These are phyloP conservation scores for Achroia grisella DNA, from an alignment of 1,140 invertebrate species.

Conservation along the genomic window DNA sequence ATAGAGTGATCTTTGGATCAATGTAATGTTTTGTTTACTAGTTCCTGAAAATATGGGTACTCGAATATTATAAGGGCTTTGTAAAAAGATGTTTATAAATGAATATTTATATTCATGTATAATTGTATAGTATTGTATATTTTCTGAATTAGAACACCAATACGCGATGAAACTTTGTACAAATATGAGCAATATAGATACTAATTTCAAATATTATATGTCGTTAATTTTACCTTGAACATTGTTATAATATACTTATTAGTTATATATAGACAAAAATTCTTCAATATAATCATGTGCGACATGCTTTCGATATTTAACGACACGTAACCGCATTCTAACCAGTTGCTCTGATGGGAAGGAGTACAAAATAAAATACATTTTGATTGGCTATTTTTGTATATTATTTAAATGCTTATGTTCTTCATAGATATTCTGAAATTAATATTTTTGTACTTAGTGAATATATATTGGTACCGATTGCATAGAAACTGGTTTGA, in stretches of 20 bases:
- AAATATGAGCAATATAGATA: slow-evolving; percentile 71
- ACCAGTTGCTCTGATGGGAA: slow-evolving; percentile 68
- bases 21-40: slow-evolving; percentile 43
- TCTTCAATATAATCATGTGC: slow-evolving; percentile 17
- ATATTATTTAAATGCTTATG: slow-evolving; percentile 49
- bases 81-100: slow-evolving; percentile 36
- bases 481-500: slow-evolving; percentile 23
- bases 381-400: slow-evolving; percentile 61
- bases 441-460: slow-evolving; percentile 72
- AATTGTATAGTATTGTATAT: slow-evolving; percentile 59
- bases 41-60: slow-evolving; percentile 51
- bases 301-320: slow-evolving; percentile 26
- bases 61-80: slow-evolving; percentile 39
- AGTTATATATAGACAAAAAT: slow-evolving; percentile 46
- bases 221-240: slow-evolving; percentile 54
- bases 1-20: slow-evolving; percentile 10
- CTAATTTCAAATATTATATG: slow-evolving; percentile 56
- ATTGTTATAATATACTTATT: slow-evolving; percentile 57
- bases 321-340: slow-evolving; percentile 25
- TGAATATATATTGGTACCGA: slow-evolving; percentile 29
- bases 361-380: slow-evolving; percentile 68
- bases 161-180: slow-evolving; percentile 69
- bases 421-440: slow-evolving; percentile 52
- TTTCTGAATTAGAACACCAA: slow-evolving; percentile 68
- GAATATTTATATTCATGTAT: slow-evolving; percentile 38